phyloP scores from a whole-genome alignment of 2,113 vertebrate genomes.

The Lathamus discolor region DNA sequence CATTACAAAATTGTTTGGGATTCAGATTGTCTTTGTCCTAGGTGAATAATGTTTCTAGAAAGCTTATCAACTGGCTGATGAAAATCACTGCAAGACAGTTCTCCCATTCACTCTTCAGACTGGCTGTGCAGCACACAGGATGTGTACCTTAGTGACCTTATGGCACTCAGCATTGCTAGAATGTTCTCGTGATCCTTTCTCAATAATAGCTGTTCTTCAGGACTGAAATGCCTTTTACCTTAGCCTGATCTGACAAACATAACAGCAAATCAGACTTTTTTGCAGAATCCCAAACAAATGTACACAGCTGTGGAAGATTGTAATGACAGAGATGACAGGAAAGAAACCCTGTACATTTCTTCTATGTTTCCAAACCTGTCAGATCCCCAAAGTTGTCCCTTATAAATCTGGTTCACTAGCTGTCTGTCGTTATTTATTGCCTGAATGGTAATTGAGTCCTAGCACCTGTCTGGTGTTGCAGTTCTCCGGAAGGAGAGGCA shows the following conservation, averaged over 20 bases:
- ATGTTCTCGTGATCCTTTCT: not conserved
- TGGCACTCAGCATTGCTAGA: not conserved
- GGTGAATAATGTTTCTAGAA: not conserved
- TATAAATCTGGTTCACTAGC: not conserved
- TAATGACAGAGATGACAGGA: fast-evolving
- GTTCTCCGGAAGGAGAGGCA: not conserved
- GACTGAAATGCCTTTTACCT: not conserved
- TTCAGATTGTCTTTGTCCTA: not conserved
- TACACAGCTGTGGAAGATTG: fast-evolving
- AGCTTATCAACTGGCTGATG: not conserved
- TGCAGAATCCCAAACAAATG: not conserved
- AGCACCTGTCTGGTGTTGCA: not conserved
- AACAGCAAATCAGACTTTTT: not conserved
- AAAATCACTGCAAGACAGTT: not conserved
- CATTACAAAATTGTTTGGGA: not conserved
- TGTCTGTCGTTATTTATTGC: not conserved
- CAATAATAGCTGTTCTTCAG: not conserved
- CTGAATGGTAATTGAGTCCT: not conserved
- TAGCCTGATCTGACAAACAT: not conserved
- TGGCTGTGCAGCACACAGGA: not conserved
- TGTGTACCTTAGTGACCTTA: not conserved
- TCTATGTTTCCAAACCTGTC: not conserved
- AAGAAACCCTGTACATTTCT: not conserved
- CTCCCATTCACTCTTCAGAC: not conserved
- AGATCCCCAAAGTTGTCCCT: not conserved